Percentiles rank a stretch among this genome's conserved stretches.
phyloP scores from a whole-genome alignment of 2,113 vertebrate genomes.

The Maccullochella peelii region DNA sequence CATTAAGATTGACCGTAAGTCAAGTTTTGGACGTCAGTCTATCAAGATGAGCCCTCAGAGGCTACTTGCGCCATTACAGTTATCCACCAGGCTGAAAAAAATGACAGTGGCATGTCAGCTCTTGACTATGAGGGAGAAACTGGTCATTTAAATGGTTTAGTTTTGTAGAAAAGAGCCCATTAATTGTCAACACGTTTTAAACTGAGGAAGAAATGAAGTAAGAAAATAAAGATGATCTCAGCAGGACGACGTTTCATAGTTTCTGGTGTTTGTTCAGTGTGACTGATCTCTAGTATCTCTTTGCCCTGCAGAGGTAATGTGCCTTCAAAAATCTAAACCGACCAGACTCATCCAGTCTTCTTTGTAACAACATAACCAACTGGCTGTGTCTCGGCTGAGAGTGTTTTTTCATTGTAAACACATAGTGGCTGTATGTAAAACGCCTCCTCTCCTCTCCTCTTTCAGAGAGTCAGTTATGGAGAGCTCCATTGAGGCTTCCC shows the following conservation, averaged over 20 bases:
- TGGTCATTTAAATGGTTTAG: neutral
- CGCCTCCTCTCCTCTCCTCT: conserved; percentile 9
- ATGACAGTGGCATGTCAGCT: neutral
- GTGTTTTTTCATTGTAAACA: conserved; percentile 7
- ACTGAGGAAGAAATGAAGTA: conserved; percentile 6
- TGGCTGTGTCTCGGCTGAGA: conserved; percentile 10
- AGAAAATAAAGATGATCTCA: neutral
- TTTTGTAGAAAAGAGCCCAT: neutral
- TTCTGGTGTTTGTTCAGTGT: conserved; percentile 26
- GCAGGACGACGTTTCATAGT: neutral
- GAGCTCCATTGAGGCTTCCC: conserved; percentile 51
- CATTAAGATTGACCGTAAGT: neutral
- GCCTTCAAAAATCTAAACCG: conserved; percentile 62
- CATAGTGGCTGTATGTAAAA: conserved; percentile 2
- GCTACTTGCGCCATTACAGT: neutral
- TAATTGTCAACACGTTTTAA: neutral
- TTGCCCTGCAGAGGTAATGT: neutral
- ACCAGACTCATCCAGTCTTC: conserved; percentile 50
- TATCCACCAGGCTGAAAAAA: neutral
- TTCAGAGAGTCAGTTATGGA: conserved; percentile 71
- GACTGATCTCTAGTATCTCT: conserved; percentile 43
- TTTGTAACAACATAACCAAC: conserved; percentile 3
- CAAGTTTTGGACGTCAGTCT: neutral
- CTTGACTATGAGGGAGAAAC: neutral
- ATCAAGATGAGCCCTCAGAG: neutral